A percentile compares a stretch with the other conserved stretches of the same genome.
phyloP scores from a whole-genome alignment of 2,888 invertebrate genomes.

The Platypus cylindrus region DNA sequence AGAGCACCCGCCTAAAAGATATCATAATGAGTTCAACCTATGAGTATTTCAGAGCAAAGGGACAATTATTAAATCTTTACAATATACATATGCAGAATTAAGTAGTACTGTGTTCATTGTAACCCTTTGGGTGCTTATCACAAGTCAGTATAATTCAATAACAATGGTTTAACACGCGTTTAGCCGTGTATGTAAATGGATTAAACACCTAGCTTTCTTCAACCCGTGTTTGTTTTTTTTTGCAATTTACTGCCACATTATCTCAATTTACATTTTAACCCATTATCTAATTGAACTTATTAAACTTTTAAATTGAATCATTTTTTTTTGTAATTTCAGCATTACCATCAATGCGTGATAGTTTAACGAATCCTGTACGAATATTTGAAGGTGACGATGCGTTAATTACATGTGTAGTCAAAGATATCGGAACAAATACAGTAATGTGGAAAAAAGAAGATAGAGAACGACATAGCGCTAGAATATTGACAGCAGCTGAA shows the following conservation, averaged over 20 bases:
- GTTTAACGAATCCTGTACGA: constrained; percentile 40
- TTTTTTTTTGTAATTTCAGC: constrained; percentile 26
- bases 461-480: constrained; percentile 40
- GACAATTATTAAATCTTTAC: too few relatives aligned
- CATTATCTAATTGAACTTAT: not conserved
- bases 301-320: not conserved
- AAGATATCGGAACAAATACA: constrained; percentile 55
- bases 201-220: too few relatives aligned
- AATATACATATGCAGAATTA: too few relatives aligned
- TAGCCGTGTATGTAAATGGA: too few relatives aligned
- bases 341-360: constrained; percentile 38
- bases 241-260: not conserved
- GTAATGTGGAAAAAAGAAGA: constrained; percentile 65
- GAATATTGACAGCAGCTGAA: constrained; percentile 61
- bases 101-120: too few relatives aligned
- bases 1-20: too few relatives aligned
- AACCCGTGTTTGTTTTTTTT: not conserved
- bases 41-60: too few relatives aligned
- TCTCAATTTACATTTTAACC: too few relatives aligned
- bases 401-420: constrained; percentile 66
- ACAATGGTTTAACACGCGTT: too few relatives aligned
- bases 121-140: too few relatives aligned
- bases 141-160: too few relatives aligned
- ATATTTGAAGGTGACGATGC: constrained; percentile 65
- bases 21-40: too few relatives aligned